Conservation (phyloP, 2,888 invertebrate species). For the Kuschelorhynchus macadamiae region DNA sequence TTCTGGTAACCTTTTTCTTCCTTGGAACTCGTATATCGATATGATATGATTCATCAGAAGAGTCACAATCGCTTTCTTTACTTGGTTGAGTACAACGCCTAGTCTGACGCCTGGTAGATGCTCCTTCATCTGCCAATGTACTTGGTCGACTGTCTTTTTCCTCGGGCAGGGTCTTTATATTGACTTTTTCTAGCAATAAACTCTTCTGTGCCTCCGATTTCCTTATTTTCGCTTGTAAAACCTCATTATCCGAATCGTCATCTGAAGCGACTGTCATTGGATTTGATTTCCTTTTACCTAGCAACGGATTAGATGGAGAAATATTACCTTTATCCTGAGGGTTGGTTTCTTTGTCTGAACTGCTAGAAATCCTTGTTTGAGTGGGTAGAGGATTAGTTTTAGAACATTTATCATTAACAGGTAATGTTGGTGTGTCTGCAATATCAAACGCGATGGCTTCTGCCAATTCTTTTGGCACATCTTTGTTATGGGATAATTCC, state of each 20-base stretch:
- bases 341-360: constrained; percentile 6
- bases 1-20: constrained; percentile 57
- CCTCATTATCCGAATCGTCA: constrained; percentile 46
- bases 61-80: constrained; percentile 51
- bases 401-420: not conserved
- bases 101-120: constrained; percentile 51
- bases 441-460: too few species aligned
- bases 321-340: constrained; percentile 7
- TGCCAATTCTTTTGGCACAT: constrained; percentile 1
- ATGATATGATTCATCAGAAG: constrained; percentile 60
- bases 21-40: constrained; percentile 56
- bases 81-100: constrained; percentile 52
- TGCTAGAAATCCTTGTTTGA: too few species aligned
- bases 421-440: too few species aligned
- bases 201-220: constrained; percentile 23
- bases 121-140: not conserved
- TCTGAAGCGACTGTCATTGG: constrained; percentile 20
- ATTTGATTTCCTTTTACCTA: constrained; percentile 35
- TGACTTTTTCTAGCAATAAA: constrained; percentile 8
- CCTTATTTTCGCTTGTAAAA: constrained; percentile 48
- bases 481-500: too few species aligned
- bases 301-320: not conserved
- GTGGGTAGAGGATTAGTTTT: not conserved
- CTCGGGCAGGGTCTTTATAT: not conserved
- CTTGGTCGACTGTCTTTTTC: not conserved